phyloP scores from a whole-genome alignment of 2,888 invertebrate species.

The Watsonalla cultraria region DNA sequence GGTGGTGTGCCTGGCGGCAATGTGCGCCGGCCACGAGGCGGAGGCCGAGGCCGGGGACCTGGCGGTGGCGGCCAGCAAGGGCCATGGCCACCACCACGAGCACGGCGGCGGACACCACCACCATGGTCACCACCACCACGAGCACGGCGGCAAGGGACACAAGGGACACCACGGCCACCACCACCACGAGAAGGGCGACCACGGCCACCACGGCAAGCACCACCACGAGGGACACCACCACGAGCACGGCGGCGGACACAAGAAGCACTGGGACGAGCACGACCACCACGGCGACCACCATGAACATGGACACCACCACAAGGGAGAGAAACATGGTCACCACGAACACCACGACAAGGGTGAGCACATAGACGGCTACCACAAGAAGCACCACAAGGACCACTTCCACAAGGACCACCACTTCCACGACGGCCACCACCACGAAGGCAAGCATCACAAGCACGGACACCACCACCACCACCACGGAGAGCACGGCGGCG shows the following conservation, averaged over 20 bases:
- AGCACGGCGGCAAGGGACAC: conserved; percentile 85
- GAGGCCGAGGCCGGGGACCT: conserved; percentile 45
- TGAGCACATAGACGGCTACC: conserved; percentile 88
- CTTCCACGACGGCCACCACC: conserved; percentile 92
- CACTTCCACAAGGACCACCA: conserved; percentile 92
- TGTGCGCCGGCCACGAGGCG: conserved; percentile 46
- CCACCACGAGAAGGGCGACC: conserved; percentile 87
- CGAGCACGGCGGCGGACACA: conserved; percentile 88
- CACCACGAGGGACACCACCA: conserved; percentile 85
- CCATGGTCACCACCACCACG: conserved; percentile 82
- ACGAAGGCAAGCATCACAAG: conserved; percentile 90
- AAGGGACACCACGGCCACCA: conserved; percentile 88
- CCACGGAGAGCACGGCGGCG: conserved; percentile 84
- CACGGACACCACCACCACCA: conserved; percentile 87
- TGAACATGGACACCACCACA: conserved; percentile 86
- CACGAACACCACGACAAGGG: conserved; percentile 92
- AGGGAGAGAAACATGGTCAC: conserved; percentile 88
- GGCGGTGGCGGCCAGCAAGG: conserved; percentile 72
- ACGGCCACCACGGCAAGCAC: conserved; percentile 87
- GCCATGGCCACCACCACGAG: conserved; percentile 70
- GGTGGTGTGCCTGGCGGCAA: conserved; percentile 55
- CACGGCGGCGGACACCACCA: conserved; percentile 83
- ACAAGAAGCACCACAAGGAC: conserved; percentile 91
- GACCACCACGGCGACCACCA: conserved; percentile 87
- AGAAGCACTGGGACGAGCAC: conserved; percentile 87